Evolutionary conservation across 2,797 vertebrate genomes (phyloP).

Genomic region (Pogonophryne albipinna): DNA sequence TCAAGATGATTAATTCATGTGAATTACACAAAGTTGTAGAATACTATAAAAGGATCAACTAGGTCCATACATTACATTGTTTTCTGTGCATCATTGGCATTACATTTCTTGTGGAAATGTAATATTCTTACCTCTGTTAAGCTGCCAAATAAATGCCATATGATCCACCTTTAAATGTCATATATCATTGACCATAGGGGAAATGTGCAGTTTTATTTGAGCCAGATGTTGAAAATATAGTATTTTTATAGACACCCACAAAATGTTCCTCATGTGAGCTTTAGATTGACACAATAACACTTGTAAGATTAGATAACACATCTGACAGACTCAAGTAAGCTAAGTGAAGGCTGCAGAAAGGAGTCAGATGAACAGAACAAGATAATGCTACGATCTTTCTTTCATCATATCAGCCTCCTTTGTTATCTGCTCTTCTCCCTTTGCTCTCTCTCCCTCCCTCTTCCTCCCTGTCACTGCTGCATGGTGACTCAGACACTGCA

Average conservation of each 20-base stretch:
- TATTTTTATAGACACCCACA: conserved; percentile 15
- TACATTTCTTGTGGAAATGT: not conserved
- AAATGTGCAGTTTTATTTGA: not conserved
- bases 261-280: conserved; percentile 18
- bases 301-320: conserved; percentile 4
- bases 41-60: not conserved
- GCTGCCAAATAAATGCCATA: not conserved
- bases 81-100: not conserved
- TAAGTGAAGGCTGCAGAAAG: conserved; percentile 43
- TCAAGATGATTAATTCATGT: not conserved
- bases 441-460: conserved; percentile 41
- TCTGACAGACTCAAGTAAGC: conserved; percentile 34
- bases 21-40: not conserved
- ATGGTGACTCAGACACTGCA: conserved; percentile 86
- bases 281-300: conserved; percentile 36
- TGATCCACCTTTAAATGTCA: not conserved
- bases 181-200: not conserved
- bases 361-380: conserved; percentile 66
- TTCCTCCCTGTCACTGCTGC: conserved; percentile 75
- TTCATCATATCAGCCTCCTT: conserved; percentile 67
- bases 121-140: not conserved
- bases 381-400: conserved; percentile 75
- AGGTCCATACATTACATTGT: not conserved
- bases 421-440: conserved; percentile 54
- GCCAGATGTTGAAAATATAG: not conserved